Base-by-base conservation (phyloP, 2,797 vertebrate species). In the Melanogrammus aeglefinus region DNA sequence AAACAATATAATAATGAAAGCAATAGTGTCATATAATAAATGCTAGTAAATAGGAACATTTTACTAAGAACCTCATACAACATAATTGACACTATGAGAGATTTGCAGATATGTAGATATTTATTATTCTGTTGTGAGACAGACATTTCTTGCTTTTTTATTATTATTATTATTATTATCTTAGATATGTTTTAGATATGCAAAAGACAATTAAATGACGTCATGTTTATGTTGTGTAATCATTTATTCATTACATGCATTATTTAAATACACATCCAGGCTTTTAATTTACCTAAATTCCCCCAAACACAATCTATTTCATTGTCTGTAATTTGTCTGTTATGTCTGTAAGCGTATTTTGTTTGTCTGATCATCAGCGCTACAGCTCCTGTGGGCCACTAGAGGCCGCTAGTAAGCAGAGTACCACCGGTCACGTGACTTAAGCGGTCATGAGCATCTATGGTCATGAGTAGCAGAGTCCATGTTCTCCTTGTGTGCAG, bases 391-490 rank as follows among this genome's bases (percentile, higher is more conserved):
- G 71, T 72, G 18, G 9, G 36, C 82, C 89, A 85, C 84, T 82
- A 88, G 88, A 81, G 89, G 89, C 18, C 41, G 75, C 84, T 84
- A 75, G 83, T 82, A 71, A 21, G 21, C 83, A 82, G 72, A 35
- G 72, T n/a, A 1, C 16, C 16, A 3, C 4, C 47, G 18, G 57
- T 24, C 57, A 63, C 57, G 18, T 57, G 51, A n/a, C 51, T 63
- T 24, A 57, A 57, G 47, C 16, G 3, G 31, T 13, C 21, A 18
- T 57, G 18, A 16, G 47, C n/a, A n/a, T n/a, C n/a, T n/a, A n/a
- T n/a, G 3, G 31, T 13, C 21, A 18, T 57, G 18, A 16, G 47
- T 51, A 5, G 16, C 57, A 63, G 21, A 63, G n/a, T n/a, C 21
- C 21, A n/a, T 38, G 10, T 38, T 9, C 4, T 36, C 10, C n/a